Base-by-base conservation (phyloP, 2,888 invertebrate species). In the Eilema caniola region DNA sequence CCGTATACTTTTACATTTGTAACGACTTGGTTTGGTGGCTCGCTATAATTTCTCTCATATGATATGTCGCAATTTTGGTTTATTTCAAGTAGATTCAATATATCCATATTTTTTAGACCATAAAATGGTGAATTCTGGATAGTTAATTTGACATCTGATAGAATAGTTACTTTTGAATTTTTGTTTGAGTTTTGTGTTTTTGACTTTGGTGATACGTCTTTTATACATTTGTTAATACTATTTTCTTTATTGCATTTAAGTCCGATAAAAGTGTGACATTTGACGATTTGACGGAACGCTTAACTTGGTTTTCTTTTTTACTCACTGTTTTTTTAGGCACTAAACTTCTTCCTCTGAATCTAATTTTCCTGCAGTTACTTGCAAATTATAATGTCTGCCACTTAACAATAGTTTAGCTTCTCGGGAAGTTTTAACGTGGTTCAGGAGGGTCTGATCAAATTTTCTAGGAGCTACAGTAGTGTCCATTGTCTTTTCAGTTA, bases 391-490 rank as follows among this genome's bases (percentile, higher is more conserved):
- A 28, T 57, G 25, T 31, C 65, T 65, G 24, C 31, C 65, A 31
- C 56, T 31, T 56, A 14, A 25, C 31, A 57, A 47, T 56, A 41
- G 65, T 24, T 65, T 65, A 47, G 28, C 28, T 65, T 65, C 65
- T 56, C 65, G 65, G 53, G 64, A 53, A 53, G 64, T 24, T 64
- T 64, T 64, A 25, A 64, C 41, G 53, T 64, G 41, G 23, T 64
- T 41, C 53, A 64, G 64, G 64, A 64, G 56, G 56, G 64, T 64
- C 31, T 64, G 64, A 28, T 64, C 64, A 64, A 64, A 64, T 53
- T 53, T 41, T 53, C 53, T 53, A 53, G 53, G 53, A 53, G 53
- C 53, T 53, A 53, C n/a, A 8, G 53, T 53, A 53, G 53, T 53
- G 53, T 53, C 53, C 53, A 53, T 53, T 53, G 53, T 53, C 53